phyloP scores from a whole-genome alignment of 2,888 invertebrate genomes.

The Danaus chrysippus region DNA sequence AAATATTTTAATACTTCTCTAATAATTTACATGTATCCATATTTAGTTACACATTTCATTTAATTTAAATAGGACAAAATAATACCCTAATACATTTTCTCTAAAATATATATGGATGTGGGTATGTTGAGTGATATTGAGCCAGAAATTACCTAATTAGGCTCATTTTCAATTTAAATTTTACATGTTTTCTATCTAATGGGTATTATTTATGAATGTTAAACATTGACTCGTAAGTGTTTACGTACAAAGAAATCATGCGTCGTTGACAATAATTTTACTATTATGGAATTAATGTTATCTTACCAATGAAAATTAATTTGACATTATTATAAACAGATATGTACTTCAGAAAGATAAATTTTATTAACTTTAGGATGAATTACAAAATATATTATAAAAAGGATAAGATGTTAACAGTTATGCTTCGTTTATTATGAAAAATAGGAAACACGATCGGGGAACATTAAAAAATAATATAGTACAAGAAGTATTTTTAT shows the following conservation, averaged over 20 bases:
- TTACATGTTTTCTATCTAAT: constrained; percentile 26
- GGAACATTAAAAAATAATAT: constrained; percentile 12
- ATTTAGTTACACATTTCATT: constrained; percentile 15
- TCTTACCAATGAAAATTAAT: constrained; percentile 48
- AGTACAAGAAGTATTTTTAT: constrained; percentile 8
- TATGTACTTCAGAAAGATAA: constrained; percentile 67
- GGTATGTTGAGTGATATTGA: constrained; percentile 35
- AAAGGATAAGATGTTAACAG: constrained; percentile 34
- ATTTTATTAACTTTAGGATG: constrained; percentile 32
- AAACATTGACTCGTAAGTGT: constrained; percentile 64
- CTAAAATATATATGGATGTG: constrained; percentile 51
- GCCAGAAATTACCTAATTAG: constrained; percentile 31
- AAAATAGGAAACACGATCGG: constrained; percentile 12
- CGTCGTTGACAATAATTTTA: constrained; percentile 38
- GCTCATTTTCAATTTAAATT: constrained; percentile 25
- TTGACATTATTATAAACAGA: constrained; percentile 62
- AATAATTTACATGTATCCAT: constrained; percentile 43
- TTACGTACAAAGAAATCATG: constrained; percentile 45
- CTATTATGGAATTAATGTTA: constrained; percentile 36
- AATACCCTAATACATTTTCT: constrained; percentile 52
- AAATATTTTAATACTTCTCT: constrained; percentile 48
- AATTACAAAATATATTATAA: constrained; percentile 26
- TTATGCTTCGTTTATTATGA: constrained; percentile 12
- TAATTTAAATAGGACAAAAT: constrained; percentile 40
- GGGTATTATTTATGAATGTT: constrained; percentile 29